Evolutionary conservation across 1,140 invertebrate genomes (phyloP).

Genomic region (Trichonephila clavata): DNA sequence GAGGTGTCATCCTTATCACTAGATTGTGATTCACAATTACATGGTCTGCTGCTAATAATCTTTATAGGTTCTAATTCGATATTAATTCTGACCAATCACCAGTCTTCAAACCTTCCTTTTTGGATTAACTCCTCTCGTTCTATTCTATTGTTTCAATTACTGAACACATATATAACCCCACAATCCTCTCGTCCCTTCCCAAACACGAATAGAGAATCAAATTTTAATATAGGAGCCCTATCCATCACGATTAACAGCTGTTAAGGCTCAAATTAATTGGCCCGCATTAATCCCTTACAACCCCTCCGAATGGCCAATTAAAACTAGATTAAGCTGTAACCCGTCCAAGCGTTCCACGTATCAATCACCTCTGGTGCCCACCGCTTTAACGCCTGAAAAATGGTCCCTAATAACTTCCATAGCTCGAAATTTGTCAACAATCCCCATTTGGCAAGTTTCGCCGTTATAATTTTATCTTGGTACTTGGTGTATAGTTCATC

Average conservation of each 20-base stretch:
- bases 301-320: conserved; percentile 59
- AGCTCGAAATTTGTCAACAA: conserved; percentile 37
- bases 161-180: not conserved
- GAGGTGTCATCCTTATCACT: no score
- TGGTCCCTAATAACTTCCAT: conserved; percentile 51
- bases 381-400: conserved; percentile 55
- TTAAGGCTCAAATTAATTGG: conserved; percentile 61
- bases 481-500: not conserved
- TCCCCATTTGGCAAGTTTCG: not conserved
- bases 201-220: not conserved
- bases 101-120: not conserved
- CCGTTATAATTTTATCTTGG: conserved; percentile 35
- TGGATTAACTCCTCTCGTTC: not conserved
- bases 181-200: not conserved
- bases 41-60: no score
- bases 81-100: no score
- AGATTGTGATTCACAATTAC: no score
- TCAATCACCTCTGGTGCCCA: not conserved
- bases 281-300: conserved; percentile 43
- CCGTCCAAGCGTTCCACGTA: conserved; percentile 19
- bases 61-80: no score
- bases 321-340: conserved; percentile 68
- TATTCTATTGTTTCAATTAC: not conserved
- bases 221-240: conserved; percentile 43
- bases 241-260: conserved; percentile 65